Conservation (phyloP, 2,797 vertebrate species). For the Parambassis ranga region DNA sequence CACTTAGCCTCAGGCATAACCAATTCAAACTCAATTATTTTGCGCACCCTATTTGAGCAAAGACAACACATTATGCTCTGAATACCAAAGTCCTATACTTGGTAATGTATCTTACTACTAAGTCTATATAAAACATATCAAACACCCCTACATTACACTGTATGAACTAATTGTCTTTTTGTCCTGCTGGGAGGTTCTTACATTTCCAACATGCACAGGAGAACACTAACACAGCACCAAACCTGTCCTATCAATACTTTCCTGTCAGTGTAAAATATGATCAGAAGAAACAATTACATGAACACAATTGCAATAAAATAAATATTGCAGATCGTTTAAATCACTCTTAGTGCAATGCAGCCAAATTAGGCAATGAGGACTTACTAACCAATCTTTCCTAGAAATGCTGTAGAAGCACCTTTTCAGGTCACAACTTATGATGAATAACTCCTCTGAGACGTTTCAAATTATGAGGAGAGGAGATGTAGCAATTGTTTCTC, state of each 20-base stretch:
- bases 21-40: constrained; percentile 86
- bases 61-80: constrained; percentile 75
- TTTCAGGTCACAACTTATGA: constrained; percentile 72
- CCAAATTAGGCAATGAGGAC: constrained; percentile 66
- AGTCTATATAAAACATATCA: constrained; percentile 44
- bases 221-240: constrained; percentile 28
- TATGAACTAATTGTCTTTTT: constrained; percentile 49
- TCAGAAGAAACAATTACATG: constrained; percentile 35
- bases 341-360: constrained; percentile 45
- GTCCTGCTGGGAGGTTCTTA: constrained; percentile 43
- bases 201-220: constrained; percentile 7
- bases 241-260: constrained; percentile 31
- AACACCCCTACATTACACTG: constrained; percentile 27
- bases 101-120: constrained; percentile 58
- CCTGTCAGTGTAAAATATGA: constrained; percentile 45
- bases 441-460: constrained; percentile 74
- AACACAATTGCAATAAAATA: constrained; percentile 31
- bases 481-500: constrained; percentile 54
- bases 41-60: constrained; percentile 72
- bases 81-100: constrained; percentile 72
- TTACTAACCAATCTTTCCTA: constrained; percentile 58
- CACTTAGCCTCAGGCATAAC: constrained; percentile 82
- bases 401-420: constrained; percentile 63
- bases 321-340: constrained; percentile 56
- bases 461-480: constrained; percentile 51